These are phyloP conservation scores for Xanthorhoe spadicearia DNA, from an alignment of 2,888 invertebrate species.

Conservation along the genomic window DNA sequence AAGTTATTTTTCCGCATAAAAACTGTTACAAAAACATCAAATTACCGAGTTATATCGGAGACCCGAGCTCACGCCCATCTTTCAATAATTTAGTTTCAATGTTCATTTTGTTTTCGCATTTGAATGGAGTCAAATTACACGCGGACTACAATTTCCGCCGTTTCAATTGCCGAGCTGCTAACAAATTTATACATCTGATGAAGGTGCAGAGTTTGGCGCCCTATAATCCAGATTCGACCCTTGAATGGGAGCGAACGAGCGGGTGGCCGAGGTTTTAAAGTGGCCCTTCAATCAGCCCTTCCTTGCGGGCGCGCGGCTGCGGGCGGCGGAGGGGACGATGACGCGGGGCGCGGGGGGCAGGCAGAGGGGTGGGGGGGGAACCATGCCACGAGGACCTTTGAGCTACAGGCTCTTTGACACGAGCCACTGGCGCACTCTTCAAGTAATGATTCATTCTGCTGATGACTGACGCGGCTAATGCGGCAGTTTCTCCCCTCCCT, in stretches of 20 bases:
- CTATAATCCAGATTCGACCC: conserved; percentile 83
- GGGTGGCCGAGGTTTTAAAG: conserved; percentile 82
- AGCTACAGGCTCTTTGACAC: conserved; percentile 83
- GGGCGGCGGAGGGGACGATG: conserved; percentile 40
- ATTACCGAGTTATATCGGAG: conserved; percentile 35
- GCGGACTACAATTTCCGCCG: conserved; percentile 71
- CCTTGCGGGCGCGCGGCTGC: conserved; percentile 66
- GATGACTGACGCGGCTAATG: conserved; percentile 83
- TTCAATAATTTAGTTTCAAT: conserved; percentile 53
- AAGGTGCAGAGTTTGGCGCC: conserved; percentile 82
- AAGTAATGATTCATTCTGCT: conserved; percentile 85
- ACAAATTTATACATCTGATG: conserved; percentile 81
- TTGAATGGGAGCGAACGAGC: conserved; percentile 83
- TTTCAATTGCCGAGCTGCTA: conserved; percentile 72
- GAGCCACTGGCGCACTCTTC: conserved; percentile 84
- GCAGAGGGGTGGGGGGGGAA: conserved; percentile 46
- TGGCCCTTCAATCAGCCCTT: conserved; percentile 84
- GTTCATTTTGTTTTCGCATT: conserved; percentile 53
- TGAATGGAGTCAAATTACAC: conserved; percentile 75
- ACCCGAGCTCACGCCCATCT: conserved; percentile 38
- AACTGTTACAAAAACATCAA: conserved; percentile 38
- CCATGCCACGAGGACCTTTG: conserved; percentile 75
- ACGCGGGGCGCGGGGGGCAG: conserved; percentile 25
- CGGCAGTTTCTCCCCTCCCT: conserved; percentile 67
- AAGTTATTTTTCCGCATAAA: conserved; percentile 26